phyloP scores from a whole-genome alignment of 1,140 invertebrate genomes.

The Euschistus heros region DNA sequence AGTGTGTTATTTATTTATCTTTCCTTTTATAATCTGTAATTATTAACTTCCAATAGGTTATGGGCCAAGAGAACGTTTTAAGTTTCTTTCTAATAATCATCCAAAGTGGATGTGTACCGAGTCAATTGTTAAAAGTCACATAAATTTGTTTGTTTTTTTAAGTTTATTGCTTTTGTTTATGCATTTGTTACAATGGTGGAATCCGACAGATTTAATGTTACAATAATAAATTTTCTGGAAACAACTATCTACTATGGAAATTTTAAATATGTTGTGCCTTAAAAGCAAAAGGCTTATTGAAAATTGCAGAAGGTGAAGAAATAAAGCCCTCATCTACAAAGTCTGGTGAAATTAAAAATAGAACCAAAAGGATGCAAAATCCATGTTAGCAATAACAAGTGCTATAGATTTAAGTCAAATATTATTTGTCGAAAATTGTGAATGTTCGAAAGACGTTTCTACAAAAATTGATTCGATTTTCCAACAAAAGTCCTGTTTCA shows the following conservation, averaged over 20 bases:
- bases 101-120: too few species aligned
- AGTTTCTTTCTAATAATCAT: too few species aligned
- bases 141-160: too few species aligned
- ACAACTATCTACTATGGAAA: too few species aligned
- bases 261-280: neutral
- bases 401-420: neutral
- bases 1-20: too few species aligned
- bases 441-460: neutral
- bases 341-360: neutral
- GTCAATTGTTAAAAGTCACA: too few species aligned
- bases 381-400: neutral
- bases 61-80: neutral
- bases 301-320: neutral
- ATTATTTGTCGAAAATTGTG: neutral
- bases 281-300: neutral
- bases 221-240: neutral
- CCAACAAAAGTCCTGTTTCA: neutral
- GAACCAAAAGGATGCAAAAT: neutral
- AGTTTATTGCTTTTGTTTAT: neutral
- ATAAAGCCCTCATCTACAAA: neutral
- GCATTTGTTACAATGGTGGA: neutral
- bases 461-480: neutral
- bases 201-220: neutral
- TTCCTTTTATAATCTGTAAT: neutral
- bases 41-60: neutral